Conservation (phyloP, 2,888 invertebrate species). For the Hyles lineata region DNA sequence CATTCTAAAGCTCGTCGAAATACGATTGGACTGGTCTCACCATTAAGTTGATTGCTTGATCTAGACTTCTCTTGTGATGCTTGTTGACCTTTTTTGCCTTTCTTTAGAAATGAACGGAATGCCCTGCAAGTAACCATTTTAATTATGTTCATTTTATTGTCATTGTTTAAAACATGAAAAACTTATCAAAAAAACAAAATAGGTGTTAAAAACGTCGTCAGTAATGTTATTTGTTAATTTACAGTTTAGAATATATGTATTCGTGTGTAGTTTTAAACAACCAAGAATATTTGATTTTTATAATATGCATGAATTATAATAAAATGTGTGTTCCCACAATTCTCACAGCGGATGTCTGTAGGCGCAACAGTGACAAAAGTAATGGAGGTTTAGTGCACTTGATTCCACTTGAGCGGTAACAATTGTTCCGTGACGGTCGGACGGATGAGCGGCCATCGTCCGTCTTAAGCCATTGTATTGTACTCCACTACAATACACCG, state of each 20-base stretch:
- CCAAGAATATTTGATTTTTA: background rate
- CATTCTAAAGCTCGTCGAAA: constrained; percentile 75
- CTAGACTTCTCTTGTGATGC: constrained; percentile 52
- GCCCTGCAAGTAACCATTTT: constrained; percentile 67
- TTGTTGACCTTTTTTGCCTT: constrained; percentile 71
- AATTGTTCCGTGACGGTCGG: constrained; percentile 68
- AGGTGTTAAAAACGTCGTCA: too few species aligned
- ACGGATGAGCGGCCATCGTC: constrained; percentile 52
- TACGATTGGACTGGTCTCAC: constrained; percentile 72
- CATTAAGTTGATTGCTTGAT: constrained; percentile 59
- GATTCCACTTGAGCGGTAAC: constrained; percentile 76
- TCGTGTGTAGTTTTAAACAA: background rate
- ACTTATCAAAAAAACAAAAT: too few species aligned
- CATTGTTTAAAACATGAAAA: too few species aligned
- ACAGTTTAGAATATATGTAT: too few species aligned
- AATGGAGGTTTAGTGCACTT: constrained; percentile 78
- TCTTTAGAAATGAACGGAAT: constrained; percentile 79
- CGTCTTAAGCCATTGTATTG: constrained; percentile 48
- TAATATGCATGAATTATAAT: background rate
- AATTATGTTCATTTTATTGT: constrained; percentile 34
- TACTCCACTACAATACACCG: constrained; percentile 28
- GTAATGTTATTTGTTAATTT: too few species aligned
- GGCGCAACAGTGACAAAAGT: constrained; percentile 71
- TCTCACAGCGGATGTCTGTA: constrained; percentile 69
- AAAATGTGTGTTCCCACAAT: constrained; percentile 48